phyloP scores from a whole-genome alignment of 2,888 invertebrate species.

The Cataglyphis altisquamis region DNA sequence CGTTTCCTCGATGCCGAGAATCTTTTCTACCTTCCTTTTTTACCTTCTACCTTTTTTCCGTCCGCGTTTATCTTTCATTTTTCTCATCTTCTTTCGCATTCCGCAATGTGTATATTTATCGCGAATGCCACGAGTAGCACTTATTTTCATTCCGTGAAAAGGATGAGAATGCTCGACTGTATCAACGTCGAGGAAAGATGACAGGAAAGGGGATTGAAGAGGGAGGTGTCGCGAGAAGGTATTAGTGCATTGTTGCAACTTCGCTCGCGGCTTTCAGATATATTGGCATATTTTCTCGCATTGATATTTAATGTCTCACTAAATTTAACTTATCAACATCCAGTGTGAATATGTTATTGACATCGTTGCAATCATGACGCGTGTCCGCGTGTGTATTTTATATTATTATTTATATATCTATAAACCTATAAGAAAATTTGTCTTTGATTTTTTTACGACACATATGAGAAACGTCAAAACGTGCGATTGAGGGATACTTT shows the following conservation, averaged over 20 bases:
- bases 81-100: constrained; percentile 31
- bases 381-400: not conserved
- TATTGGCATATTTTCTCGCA: constrained; percentile 1
- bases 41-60: not conserved
- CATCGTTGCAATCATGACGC: not conserved
- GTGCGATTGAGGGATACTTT: constrained; percentile 35
- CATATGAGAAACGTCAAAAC: not conserved
- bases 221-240: not conserved
- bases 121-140: constrained; percentile 42
- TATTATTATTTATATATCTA: not conserved
- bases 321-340: not conserved
- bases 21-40: constrained; percentile 39
- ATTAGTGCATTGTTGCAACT: constrained; percentile 8
- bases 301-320: not conserved
- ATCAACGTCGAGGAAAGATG: constrained; percentile 23
- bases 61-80: constrained; percentile 26
- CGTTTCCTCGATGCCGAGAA: constrained; percentile 38
- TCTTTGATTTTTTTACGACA: not conserved
- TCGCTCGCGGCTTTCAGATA: constrained; percentile 1
- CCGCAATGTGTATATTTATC: constrained; percentile 54
- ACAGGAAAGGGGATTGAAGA: not conserved
- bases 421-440: not conserved
- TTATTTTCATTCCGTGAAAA: constrained; percentile 61
- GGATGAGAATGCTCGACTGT: constrained; percentile 10
- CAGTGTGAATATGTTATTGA: not conserved